A percentile compares a stretch with the other conserved stretches of the same genome.
Conservation (phyloP, 2,113 vertebrate species). For the Cottus gobio region DNA sequence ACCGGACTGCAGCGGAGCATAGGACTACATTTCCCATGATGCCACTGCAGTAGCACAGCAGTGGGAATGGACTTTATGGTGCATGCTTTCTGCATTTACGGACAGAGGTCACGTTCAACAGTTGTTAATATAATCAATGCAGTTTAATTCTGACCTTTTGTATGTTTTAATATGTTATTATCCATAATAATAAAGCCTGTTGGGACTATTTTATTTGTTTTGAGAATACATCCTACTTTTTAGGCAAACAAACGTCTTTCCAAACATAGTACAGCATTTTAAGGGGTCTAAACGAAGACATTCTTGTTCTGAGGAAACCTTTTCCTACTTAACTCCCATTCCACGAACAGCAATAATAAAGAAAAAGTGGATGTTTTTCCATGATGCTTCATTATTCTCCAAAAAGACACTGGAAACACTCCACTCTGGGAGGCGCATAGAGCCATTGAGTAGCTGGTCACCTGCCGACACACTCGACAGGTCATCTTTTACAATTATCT, state of each 20-base stretch:
- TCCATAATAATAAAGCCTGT: background rate
- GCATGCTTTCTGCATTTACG: background rate
- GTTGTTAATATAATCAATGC: background rate
- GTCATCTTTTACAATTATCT: background rate
- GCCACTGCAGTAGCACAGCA: slow-evolving; percentile 4
- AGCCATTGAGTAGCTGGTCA: background rate
- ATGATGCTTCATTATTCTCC: background rate
- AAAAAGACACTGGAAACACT: background rate
- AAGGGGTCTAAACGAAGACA: background rate
- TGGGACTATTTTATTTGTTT: background rate
- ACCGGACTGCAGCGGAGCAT: slow-evolving; percentile 11
- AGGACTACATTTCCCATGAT: slow-evolving; percentile 19
- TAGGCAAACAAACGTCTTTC: too few relatives aligned
- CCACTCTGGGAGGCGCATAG: background rate
- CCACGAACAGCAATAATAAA: background rate
- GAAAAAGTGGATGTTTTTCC: background rate
- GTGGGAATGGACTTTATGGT: background rate
- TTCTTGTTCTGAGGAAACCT: background rate
- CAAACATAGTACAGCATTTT: too few relatives aligned
- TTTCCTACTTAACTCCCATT: background rate
- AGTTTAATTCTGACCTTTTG: background rate
- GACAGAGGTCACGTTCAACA: background rate
- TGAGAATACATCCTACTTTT: too few relatives aligned
- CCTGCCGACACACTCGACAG: background rate
- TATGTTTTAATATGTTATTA: background rate